Base-by-base conservation (phyloP, 2,888 invertebrate species). In the Criorhina ranunculi region DNA sequence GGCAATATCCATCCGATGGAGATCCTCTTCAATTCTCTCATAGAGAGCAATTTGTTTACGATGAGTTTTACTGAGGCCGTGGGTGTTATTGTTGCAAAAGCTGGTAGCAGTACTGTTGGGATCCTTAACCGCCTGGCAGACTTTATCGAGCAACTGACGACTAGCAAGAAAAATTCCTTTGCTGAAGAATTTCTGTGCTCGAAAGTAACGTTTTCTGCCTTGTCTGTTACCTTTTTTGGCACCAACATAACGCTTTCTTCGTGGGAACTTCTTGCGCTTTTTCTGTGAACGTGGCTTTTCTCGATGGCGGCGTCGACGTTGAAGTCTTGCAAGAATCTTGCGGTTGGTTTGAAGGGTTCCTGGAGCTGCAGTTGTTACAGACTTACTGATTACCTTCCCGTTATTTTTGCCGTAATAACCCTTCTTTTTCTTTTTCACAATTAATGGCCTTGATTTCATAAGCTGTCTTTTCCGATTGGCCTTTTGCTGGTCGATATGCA, bases 31-130 rank as follows among this genome's bases (percentile, higher is more conserved):
- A 1, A 82, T 72, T 37, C 40, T 35, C 19, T 82, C 82, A 12
- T 82, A 82, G 0, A 70, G 31, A 24, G 77, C 82, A 19, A 82
- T 72, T 37, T 82, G 82, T 37, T 77, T 77, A 6, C 57, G 57
- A 46, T 82, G 82, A 7, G 46, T 12, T 31, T 82, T 82, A n/a
- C 77, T 82, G 0, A 77, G 70, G 11, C 70, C 42, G 11, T 77
- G 82, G 4, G 17, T 55, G 7, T 81, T 70, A 3, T 82, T 82
- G n/a, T 82, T 77, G 37, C 77, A 77, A 29, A 82, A 77, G 19
- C 51, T 72, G 0, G 77, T 72, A 0, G 77, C 35, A 5, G 49
- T 77, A 9, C 59, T 19, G 12, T 51, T 60, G 6, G 70, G 64
- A 53, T 82, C 70, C 12, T 46, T 77, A 4, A 77, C 66, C 31